A percentile compares a stretch with the other conserved stretches of the same genome.
Evolutionary conservation across 2,113 vertebrate genomes (phyloP).

Genomic region (Amazona guildingii): DNA sequence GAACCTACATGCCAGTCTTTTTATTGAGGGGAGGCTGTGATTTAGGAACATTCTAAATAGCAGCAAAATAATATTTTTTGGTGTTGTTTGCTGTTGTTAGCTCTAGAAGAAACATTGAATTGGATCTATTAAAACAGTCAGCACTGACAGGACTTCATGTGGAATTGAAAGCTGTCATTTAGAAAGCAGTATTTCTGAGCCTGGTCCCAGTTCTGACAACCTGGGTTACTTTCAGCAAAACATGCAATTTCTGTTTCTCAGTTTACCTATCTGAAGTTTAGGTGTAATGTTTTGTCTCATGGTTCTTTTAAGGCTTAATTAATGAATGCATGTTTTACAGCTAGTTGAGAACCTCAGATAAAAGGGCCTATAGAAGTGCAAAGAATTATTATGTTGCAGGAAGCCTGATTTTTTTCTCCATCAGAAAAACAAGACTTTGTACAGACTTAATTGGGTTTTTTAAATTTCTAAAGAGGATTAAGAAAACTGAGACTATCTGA

Average conservation of each 20-base stretch:
- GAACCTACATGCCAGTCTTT: background rate
- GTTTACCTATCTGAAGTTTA: background rate
- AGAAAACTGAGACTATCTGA: slow-evolving; percentile 65
- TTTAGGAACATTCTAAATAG: background rate
- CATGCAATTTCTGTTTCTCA: background rate
- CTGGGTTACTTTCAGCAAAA: background rate
- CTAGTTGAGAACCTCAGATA: slow-evolving; percentile 34
- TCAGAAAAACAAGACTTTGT: slow-evolving; percentile 48
- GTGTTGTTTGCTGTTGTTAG: background rate
- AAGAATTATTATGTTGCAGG: slow-evolving; percentile 29
- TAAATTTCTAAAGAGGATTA: slow-evolving; percentile 66
- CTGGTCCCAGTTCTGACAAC: background rate
- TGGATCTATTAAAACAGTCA: background rate
- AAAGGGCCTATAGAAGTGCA: slow-evolving; percentile 31
- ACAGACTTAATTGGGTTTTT: slow-evolving; percentile 56
- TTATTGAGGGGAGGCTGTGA: background rate
- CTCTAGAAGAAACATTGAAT: background rate
- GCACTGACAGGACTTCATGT: background rate
- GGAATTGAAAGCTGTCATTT: background rate
- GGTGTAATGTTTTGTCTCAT: background rate
- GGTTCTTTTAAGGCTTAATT: slow-evolving; percentile 32
- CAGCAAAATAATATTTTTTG: background rate
- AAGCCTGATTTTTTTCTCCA: slow-evolving; percentile 38
- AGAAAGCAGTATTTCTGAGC: background rate
- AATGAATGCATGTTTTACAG: slow-evolving; percentile 33